Evolutionary conservation across 37 sponge, comb jelly and placozoan genomes (phyloP).

Genomic region (Spongia lamella): DNA sequence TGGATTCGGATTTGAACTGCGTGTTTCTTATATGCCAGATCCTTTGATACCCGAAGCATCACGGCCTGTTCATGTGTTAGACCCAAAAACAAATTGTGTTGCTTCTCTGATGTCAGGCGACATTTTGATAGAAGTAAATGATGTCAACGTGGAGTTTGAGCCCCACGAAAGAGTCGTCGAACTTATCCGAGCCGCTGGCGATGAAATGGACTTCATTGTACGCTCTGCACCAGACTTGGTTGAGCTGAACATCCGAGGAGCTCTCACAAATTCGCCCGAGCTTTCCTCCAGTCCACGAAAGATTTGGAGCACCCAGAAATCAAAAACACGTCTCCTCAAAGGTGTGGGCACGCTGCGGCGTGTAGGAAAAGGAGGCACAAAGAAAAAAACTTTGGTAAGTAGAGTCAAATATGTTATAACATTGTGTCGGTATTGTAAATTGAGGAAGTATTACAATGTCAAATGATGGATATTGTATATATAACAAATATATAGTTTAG

Average conservation of each 20-base stretch:
- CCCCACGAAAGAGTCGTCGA: conserved; percentile 86
- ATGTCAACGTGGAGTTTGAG: conserved; percentile 72
- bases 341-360: conserved; percentile 20
- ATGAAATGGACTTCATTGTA: conserved; percentile 57
- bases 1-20: conserved; percentile 81
- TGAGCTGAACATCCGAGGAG: conserved; percentile 80
- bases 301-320: background rate
- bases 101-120: conserved; percentile 90
- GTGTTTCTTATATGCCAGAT: conserved; percentile 67
- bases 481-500: no score
- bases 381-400: conserved; percentile 10
- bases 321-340: conserved; percentile 3
- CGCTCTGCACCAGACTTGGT: conserved; percentile 80
- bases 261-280: conserved; percentile 32
- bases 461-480: no score
- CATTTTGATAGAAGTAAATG: conserved; percentile 88
- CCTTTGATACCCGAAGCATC: conserved; percentile 68
- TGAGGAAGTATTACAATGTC: no score
- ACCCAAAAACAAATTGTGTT: conserved; percentile 50
- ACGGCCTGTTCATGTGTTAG: conserved; percentile 68
- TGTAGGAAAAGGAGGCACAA: conserved; percentile 7
- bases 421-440: no score
- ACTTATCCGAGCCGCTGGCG: conserved; percentile 76
- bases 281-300: background rate
- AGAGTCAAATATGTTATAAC: no score